Conservation (phyloP, 1,140 invertebrate genomes). For the Stratiolaelaps scimitus region DNA sequence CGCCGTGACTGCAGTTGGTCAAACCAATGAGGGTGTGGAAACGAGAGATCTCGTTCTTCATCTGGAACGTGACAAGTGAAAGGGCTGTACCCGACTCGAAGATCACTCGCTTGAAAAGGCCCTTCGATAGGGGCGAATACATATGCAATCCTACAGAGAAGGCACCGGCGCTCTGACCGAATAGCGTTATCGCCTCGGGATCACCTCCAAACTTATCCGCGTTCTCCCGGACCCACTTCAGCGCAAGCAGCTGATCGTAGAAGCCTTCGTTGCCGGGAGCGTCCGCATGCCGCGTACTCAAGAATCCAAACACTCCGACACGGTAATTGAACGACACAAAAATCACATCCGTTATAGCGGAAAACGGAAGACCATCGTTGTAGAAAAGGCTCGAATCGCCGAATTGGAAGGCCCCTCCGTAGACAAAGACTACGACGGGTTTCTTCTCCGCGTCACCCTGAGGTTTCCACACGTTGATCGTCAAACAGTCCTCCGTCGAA, state of each 20-base stretch:
- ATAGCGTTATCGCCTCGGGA: conserved; percentile 37
- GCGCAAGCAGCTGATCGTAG: conserved; percentile 36
- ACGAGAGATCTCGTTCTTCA: conserved; percentile 27
- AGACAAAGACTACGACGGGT: not conserved
- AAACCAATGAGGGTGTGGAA: conserved; percentile 21
- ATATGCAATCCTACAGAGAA: conserved; percentile 11
- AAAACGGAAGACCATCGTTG: conserved; percentile 24
- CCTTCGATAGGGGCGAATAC: conserved; percentile 21
- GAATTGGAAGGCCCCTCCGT: conserved; percentile 19
- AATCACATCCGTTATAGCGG: conserved; percentile 28
- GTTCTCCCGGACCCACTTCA: conserved; percentile 19
- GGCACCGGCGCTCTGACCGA: conserved; percentile 39
- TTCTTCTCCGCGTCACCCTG: not conserved
- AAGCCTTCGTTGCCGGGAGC: conserved; percentile 34
- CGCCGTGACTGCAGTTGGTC: conserved; percentile 7
- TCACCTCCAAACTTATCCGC: conserved; percentile 37
- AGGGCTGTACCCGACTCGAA: conserved; percentile 20
- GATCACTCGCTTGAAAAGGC: conserved; percentile 26
- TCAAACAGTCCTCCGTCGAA: conserved; percentile 19
- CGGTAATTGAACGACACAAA: conserved; percentile 34
- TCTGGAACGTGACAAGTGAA: conserved; percentile 15
- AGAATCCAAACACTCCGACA: conserved; percentile 34
- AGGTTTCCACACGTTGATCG: conserved; percentile 25
- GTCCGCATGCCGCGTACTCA: conserved; percentile 30
- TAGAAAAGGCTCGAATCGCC: conserved; percentile 10